Percentiles rank a stretch among this genome's conserved stretches.
phyloP scores from a whole-genome alignment of 2,113 vertebrate species.

The Leptocoma aspasia region DNA sequence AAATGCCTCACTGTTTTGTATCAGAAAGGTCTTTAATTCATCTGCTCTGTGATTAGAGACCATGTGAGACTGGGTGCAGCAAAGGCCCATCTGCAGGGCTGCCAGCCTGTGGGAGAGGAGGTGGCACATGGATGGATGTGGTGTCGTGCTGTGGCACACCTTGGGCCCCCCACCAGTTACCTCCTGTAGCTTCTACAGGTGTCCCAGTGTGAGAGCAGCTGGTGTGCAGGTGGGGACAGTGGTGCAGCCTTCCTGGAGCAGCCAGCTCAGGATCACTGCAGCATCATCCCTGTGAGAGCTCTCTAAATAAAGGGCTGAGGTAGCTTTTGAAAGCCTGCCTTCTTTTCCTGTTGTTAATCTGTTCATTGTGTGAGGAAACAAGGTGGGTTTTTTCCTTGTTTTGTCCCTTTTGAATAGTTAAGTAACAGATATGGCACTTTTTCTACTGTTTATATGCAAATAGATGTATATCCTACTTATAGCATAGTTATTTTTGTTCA shows the following conservation, averaged over 20 bases:
- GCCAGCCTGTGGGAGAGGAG: neutral
- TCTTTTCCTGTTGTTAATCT: neutral
- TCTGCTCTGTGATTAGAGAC: neutral
- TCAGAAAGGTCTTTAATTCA: neutral
- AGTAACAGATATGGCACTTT: neutral
- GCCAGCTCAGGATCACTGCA: accelerated
- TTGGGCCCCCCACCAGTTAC: neutral
- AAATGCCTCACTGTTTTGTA: neutral
- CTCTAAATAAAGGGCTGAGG: neutral
- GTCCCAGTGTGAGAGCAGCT: neutral
- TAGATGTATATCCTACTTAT: neutral
- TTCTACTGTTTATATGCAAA: neutral
- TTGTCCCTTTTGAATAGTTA: neutral
- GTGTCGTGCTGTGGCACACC: neutral
- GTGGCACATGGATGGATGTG: neutral
- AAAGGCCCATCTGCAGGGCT: neutral
- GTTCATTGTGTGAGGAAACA: neutral
- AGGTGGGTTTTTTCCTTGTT: neutral
- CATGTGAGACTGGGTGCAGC: accelerated
- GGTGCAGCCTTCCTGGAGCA: neutral
- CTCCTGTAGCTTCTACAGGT: neutral
- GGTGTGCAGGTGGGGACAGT: accelerated
- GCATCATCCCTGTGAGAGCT: neutral
- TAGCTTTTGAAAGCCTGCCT: neutral
- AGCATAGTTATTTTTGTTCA: neutral